A percentile compares a stretch with the other conserved stretches of the same genome.
phyloP scores from a whole-genome alignment of 2,888 invertebrate genomes.

The Panzeria rudis region DNA sequence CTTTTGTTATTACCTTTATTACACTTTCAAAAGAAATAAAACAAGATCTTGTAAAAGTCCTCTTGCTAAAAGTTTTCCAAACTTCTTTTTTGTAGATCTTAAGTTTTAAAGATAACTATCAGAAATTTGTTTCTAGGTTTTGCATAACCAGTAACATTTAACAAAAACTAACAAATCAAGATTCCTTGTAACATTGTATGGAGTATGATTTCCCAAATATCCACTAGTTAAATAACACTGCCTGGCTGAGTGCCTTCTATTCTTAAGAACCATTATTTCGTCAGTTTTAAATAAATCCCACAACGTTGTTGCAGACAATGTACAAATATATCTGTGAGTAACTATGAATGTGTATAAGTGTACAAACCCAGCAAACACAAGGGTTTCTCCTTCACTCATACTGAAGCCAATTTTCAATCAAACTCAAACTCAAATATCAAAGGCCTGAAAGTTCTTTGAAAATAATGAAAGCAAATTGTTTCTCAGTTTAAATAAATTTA shows the following conservation, averaged over 20 bases:
- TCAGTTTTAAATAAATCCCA: constrained; percentile 62
- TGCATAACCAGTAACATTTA: neutral
- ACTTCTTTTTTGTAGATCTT: neutral
- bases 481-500: too few species aligned
- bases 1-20: too few species aligned
- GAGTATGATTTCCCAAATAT: neutral
- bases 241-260: constrained; percentile 47
- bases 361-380: neutral
- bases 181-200: constrained; percentile 20
- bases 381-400: neutral
- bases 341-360: constrained; percentile 17
- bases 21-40: too few species aligned
- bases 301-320: constrained; percentile 52
- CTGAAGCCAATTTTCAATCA: neutral
- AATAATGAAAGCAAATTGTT: neutral
- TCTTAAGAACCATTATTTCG: constrained; percentile 59
- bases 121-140: neutral
- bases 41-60: too few species aligned
- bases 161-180: neutral
- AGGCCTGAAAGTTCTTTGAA: neutral
- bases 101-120: neutral
- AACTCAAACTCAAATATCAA: too few species aligned
- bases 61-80: too few species aligned
- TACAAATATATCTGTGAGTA: constrained; percentile 31
- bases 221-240: constrained; percentile 53